Conservation (phyloP, 1,140 invertebrate genomes). For the Cotesia glomerata region DNA sequence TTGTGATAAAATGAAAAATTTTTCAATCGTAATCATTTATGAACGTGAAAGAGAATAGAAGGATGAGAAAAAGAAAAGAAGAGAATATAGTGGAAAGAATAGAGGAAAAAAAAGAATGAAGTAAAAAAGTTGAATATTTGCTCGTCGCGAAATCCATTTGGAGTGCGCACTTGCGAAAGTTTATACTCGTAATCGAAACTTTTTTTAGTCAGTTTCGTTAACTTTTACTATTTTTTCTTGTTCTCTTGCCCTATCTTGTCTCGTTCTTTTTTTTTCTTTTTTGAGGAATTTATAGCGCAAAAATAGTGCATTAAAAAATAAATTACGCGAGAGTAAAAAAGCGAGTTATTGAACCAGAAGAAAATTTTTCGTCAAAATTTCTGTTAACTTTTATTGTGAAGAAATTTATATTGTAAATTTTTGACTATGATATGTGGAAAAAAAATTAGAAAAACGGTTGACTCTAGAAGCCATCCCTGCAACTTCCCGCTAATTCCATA, state of each 20-base stretch:
- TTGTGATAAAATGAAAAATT: background rate
- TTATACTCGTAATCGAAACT: constrained; percentile 20
- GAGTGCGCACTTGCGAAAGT: constrained; percentile 16
- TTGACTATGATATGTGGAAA: too few species aligned
- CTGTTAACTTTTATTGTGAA: too few species aligned
- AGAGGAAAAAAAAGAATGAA: background rate
- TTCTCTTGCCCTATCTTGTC: background rate
- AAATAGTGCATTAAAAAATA: background rate
- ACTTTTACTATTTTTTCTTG: constrained; percentile 14
- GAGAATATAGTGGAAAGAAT: background rate
- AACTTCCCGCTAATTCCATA: too few species aligned
- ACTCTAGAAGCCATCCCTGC: too few species aligned
- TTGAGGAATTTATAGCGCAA: background rate
- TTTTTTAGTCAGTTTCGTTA: constrained; percentile 6
- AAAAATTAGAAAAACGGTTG: too few species aligned
- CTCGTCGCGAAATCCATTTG: constrained; percentile 12
- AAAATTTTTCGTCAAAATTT: too few species aligned
- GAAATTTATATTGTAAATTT: too few species aligned
- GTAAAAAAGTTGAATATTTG: background rate
- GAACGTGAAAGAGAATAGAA: background rate
- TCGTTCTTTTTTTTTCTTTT: background rate
- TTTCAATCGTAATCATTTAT: background rate
- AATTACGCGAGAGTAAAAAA: background rate
- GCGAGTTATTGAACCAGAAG: background rate
- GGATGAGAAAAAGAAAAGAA: background rate